phyloP scores from a whole-genome alignment of 2,113 vertebrate genomes.

The Machaerirhynchus nigripectus region DNA sequence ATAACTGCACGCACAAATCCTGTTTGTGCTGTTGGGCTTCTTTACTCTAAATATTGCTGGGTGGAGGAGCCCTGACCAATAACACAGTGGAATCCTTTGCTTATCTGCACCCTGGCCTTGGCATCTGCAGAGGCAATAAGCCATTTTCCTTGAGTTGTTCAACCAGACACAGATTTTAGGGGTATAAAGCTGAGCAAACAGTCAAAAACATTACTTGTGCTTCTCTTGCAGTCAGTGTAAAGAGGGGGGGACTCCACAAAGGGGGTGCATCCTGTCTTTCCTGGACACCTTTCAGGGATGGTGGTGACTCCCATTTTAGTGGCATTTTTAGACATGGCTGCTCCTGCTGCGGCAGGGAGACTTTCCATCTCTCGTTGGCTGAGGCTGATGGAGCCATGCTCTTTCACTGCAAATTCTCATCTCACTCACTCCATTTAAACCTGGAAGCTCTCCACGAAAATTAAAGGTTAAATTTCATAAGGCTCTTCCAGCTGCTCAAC shows the following conservation, averaged over 20 bases:
- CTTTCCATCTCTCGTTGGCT: neutral
- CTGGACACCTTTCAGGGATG: neutral
- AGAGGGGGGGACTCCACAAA: neutral
- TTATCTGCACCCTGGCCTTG: neutral
- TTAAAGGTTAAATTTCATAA: neutral
- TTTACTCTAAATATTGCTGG: neutral
- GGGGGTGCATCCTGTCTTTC: neutral
- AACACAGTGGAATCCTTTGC: neutral
- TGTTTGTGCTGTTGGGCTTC: conserved; percentile 19
- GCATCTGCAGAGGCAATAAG: neutral
- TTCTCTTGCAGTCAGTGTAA: neutral
- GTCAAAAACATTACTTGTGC: neutral
- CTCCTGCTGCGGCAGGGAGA: neutral
- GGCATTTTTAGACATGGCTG: neutral
- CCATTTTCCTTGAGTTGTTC: neutral
- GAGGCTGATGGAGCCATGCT: neutral
- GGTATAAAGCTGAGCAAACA: neutral
- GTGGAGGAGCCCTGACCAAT: neutral
- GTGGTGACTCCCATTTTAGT: neutral
- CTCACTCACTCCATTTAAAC: conserved; percentile 1
- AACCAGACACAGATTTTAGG: neutral
- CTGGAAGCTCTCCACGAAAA: neutral
- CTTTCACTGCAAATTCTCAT: neutral
- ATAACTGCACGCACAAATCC: neutral
- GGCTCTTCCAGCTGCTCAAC: neutral